Conservation (phyloP, 2,888 invertebrate genomes). For the Chamaedrilus cognettii region DNA sequence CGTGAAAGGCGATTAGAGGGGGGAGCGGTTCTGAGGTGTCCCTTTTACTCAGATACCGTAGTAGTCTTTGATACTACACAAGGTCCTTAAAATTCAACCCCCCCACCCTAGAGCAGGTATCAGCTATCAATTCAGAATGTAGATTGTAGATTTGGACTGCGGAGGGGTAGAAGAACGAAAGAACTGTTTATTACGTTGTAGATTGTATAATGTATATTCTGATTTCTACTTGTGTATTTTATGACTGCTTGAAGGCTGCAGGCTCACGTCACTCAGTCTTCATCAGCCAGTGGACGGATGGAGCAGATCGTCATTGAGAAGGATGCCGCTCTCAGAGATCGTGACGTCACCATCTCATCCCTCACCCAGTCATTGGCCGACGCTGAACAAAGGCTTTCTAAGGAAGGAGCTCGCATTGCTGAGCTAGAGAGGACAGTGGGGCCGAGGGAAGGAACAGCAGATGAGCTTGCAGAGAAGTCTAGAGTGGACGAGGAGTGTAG, state of each 20-base stretch:
- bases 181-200: background rate
- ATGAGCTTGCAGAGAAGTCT: constrained; percentile 3
- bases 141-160: background rate
- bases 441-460: constrained; percentile 14
- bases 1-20: too few relatives aligned
- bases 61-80: too few relatives aligned
- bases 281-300: constrained; percentile 6
- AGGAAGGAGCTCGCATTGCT: background rate
- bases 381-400: background rate
- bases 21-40: too few relatives aligned
- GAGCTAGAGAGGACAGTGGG: constrained; percentile 16
- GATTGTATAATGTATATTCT: too few relatives aligned
- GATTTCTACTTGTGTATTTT: too few relatives aligned
- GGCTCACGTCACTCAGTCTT: constrained; percentile 11
- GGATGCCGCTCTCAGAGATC: constrained; percentile 7
- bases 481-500: constrained; percentile 7
- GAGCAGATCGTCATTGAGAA: constrained; percentile 16
- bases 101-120: too few relatives aligned
- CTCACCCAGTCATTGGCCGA: constrained; percentile 12
- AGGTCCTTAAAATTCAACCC: too few relatives aligned
- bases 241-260: constrained; percentile 7
- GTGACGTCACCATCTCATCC: constrained; percentile 3
- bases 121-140: background rate
- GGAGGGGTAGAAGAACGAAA: background rate
- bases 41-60: too few relatives aligned